Base-by-base conservation (phyloP, 1,140 invertebrate genomes). In the Penaeus japonicus region DNA sequence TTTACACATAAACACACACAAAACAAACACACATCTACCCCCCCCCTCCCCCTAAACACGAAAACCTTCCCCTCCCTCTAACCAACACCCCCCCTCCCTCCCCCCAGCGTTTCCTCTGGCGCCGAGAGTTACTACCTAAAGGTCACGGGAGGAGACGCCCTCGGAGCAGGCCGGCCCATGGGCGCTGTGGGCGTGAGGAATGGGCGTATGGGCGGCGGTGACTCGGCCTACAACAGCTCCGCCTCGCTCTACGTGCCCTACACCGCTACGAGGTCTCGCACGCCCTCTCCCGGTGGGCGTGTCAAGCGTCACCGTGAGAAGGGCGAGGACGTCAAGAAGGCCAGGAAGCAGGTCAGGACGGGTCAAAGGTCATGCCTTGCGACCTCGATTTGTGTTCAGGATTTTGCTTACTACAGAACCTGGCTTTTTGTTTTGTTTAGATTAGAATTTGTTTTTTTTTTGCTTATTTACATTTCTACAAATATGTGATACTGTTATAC, bases 321-420 rank as follows among this genome's bases (percentile, higher is more conserved):
- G 78, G 90, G 91, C 75, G 91, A 92, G 73, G 91, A 92, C 82
- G 92, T 92, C 17, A 92, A 92, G 86, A 91, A 91, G 54, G 91
- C 92, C 5, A 85, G 92, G 59, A 92, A 92, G 89, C 92, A 92
- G 91, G 91, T 92, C 79, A 82, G 81, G 32, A 12, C 22, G 22
- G 35, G 57, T 35, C 17, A 79, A 27, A 39, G 35, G 32, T 55
- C 27, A 55, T 30, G n/a, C 39, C 35, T 20, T 80, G 20, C 12
- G 55, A 35, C n/a, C n/a, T n/a, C n/a, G n/a, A n/a, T n/a, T n/a
- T n/a, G n/a, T n/a, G n/a, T n/a, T n/a, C n/a, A n/a, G n/a, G n/a
- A n/a, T n/a, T n/a, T n/a, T n/a, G n/a, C n/a, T n/a, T n/a, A n/a
- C n/a, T n/a, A n/a, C n/a, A n/a, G n/a, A n/a, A n/a, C n/a, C n/a